Conservation (phyloP, 1,140 invertebrate species). For the Lucilia sericata region DNA sequence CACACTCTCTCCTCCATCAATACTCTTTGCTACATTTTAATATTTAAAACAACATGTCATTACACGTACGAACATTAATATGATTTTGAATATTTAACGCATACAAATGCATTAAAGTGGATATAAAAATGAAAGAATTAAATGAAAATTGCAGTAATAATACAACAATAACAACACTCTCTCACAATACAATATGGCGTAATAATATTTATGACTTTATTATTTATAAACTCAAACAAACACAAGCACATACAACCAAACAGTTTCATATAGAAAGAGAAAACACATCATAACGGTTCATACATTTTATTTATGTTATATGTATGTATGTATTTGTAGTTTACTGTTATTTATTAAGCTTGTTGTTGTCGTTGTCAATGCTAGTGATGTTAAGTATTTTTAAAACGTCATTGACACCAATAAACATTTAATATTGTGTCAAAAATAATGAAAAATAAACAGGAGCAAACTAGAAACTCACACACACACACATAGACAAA, state of each 20-base stretch:
- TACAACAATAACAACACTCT: neutral
- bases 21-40: too few relatives aligned
- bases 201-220: conserved; percentile 23
- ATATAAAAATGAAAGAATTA: neutral
- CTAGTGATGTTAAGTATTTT: neutral
- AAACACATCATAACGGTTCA: neutral
- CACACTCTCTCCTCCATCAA: too few relatives aligned
- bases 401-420: conserved; percentile 12
- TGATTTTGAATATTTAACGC: neutral
- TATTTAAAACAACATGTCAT: too few relatives aligned
- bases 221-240: neutral
- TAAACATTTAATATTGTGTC: conserved; percentile 8
- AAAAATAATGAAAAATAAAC: conserved; percentile 2
- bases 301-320: neutral
- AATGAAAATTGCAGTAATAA: conserved; percentile 8
- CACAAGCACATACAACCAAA: neutral
- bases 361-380: neutral
- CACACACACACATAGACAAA: neutral
- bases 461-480: neutral
- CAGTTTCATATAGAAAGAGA: neutral
- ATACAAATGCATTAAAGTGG: neutral
- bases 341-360: neutral
- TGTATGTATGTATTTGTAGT: neutral
- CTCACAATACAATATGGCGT: neutral
- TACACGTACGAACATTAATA: too few relatives aligned